Base-by-base conservation (phyloP, 2,888 invertebrate genomes). In the Cacoxenus indagator region DNA sequence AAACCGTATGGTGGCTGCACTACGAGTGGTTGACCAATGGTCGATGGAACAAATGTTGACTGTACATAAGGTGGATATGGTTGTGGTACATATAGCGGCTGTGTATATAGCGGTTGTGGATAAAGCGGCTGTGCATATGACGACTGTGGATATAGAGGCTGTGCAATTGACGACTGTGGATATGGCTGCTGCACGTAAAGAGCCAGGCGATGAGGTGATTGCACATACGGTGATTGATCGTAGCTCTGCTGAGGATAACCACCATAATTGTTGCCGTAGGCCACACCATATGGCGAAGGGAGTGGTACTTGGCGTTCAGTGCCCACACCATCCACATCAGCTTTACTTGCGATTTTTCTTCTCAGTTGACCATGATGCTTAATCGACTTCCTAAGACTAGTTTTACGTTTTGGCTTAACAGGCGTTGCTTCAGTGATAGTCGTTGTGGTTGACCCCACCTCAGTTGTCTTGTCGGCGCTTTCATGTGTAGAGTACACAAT, bases 141-240 rank as follows among this genome's bases (percentile, higher is more conserved):
- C 2, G 51, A 19, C 6, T 51, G 51, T 19, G 17, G 17, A 51
- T 51, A 51, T 19, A 9, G 2, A 9, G 51, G 51, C n/a, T 3
- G 45, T 14, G 11, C 43, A n/a, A n/a, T n/a, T n/a, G n/a, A n/a
- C n/a, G n/a, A n/a, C 29, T 24, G 48, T 17, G 17, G 26, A 51
- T 51, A 48, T 1, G 48, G 31, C 22, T 22, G 51, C 31, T 48
- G 64, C 11, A n/a, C 64, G 51, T 64, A 64, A 19, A n/a, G n/a
- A n/a, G n/a, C n/a, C n/a, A n/a, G 22, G 6, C 22, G 19, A n/a
- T 48, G 37, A 1, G 31, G 61, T 1, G 19, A 2, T 48, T 29
- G 43, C 1, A 31, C 61, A 61, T 31, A 59, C 1, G n/a, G 59
- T 27, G 9, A 31, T 29, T 27, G 31, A 59, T 17, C 46, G 19